Conservation (phyloP, 1,140 invertebrate species). For the Cydia fagiglandana region DNA sequence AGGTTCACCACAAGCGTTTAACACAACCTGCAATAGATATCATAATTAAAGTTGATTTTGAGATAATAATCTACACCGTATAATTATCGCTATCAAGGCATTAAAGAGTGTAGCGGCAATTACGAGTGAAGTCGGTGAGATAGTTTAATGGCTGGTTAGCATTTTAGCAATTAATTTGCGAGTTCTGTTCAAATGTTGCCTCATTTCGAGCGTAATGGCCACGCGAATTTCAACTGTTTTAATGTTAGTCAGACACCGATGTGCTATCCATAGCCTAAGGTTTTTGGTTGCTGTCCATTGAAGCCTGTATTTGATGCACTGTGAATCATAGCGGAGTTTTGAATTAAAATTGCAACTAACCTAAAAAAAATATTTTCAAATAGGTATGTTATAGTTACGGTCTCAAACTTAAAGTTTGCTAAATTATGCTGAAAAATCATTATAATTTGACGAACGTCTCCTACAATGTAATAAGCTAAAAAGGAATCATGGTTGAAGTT, state of each 20-base stretch:
- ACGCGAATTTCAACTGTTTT: conserved; percentile 1
- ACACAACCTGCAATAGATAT: not conserved
- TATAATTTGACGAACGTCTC: too few relatives aligned
- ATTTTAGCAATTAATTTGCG: conserved; percentile 24
- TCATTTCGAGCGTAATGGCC: conserved; percentile 10
- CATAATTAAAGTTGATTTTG: conserved; percentile 7
- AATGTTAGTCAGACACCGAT: not conserved
- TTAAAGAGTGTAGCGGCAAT: not conserved
- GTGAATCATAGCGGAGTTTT: too few relatives aligned
- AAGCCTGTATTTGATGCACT: too few relatives aligned
- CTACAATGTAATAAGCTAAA: too few relatives aligned
- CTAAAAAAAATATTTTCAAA: too few relatives aligned
- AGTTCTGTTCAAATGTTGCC: conserved; percentile 16
- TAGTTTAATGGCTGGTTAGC: conserved; percentile 16
- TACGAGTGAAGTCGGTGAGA: not conserved
- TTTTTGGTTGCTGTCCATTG: too few relatives aligned
- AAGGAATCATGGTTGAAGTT: too few relatives aligned
- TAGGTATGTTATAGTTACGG: too few relatives aligned
- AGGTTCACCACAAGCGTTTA: not conserved
- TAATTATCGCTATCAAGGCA: conserved; percentile 9
- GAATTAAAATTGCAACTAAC: too few relatives aligned
- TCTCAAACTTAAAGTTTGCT: too few relatives aligned
- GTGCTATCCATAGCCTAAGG: too few relatives aligned
- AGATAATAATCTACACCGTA: not conserved
- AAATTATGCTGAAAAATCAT: too few relatives aligned